Evolutionary conservation across 2,113 vertebrate species (phyloP).

Genomic region (human): DNA sequence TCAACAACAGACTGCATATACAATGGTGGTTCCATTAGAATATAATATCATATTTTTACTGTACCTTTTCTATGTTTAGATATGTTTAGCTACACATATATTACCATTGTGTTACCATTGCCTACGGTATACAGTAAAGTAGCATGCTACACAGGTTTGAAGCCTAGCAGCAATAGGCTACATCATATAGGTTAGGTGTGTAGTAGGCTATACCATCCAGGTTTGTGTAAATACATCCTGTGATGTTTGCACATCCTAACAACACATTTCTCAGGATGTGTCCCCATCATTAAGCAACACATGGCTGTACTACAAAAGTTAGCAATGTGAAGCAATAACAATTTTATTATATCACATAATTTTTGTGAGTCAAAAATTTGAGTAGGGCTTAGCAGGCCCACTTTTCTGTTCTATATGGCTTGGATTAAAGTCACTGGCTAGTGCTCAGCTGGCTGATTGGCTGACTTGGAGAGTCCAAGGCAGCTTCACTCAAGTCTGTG

Average conservation of each 20-base stretch:
- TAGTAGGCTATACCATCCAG: neutral
- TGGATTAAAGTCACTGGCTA: neutral
- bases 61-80: neutral
- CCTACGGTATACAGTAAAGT: neutral
- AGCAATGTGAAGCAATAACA: neutral
- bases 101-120: neutral
- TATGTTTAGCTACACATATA: neutral
- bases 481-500: neutral
- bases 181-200: neutral
- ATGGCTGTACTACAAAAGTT: neutral
- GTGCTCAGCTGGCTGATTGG: neutral
- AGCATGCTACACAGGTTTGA: neutral
- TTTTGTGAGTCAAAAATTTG: neutral
- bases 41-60: neutral
- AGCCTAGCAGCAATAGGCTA: neutral
- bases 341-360: constrained; percentile 37
- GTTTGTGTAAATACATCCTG: neutral
- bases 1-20: neutral
- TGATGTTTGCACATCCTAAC: neutral
- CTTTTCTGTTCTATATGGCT: neutral
- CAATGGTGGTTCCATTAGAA: neutral
- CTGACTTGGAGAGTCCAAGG: neutral
- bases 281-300: neutral
- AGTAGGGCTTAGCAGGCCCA: neutral
- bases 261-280: neutral